A percentile compares a stretch with the other conserved stretches of the same genome.
Evolutionary conservation across 2,797 vertebrate species (phyloP).

Genomic region (Brachyrhaphis roseni): DNA sequence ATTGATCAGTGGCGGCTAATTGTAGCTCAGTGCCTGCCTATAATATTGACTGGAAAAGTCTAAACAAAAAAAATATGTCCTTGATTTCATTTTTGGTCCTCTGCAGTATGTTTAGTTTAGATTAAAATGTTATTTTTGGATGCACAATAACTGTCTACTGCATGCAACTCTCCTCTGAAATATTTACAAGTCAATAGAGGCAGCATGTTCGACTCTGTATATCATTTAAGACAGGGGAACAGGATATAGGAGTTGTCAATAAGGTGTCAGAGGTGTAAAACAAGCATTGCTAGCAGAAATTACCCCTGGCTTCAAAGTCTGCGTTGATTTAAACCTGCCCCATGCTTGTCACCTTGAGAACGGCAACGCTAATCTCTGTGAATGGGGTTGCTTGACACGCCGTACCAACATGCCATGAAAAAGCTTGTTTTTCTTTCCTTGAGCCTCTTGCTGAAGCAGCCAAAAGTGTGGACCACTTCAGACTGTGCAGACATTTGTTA

Average conservation of each 20-base stretch:
- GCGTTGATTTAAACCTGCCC: conserved; percentile 48
- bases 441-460: conserved; percentile 55
- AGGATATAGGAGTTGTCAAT: conserved; percentile 61
- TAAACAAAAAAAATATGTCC: conserved; percentile 53
- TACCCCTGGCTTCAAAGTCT: conserved; percentile 32
- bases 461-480: conserved; percentile 39
- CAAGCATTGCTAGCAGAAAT: conserved; percentile 47
- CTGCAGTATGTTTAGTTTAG: conserved; percentile 47
- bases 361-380: conserved; percentile 51
- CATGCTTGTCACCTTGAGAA: conserved; percentile 62
- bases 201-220: conserved; percentile 55
- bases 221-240: conserved; percentile 62
- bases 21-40: conserved; percentile 47
- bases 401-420: conserved; percentile 21
- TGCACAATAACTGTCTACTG: conserved; percentile 10
- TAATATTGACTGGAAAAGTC: conserved; percentile 65
- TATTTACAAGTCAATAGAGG: conserved; percentile 52
- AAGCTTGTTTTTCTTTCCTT: conserved; percentile 3
- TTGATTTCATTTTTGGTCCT: conserved; percentile 62
- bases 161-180: conserved; percentile 49
- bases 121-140: conserved; percentile 66
- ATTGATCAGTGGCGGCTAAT: conserved; percentile 61
- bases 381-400: conserved; percentile 48
- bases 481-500: conserved; percentile 69
- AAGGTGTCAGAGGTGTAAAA: conserved; percentile 55